Evolutionary conservation across 2,797 vertebrate species (phyloP), one percentile per base, ranked within the genome.

Genomic region (Alectoris magna): DNA sequence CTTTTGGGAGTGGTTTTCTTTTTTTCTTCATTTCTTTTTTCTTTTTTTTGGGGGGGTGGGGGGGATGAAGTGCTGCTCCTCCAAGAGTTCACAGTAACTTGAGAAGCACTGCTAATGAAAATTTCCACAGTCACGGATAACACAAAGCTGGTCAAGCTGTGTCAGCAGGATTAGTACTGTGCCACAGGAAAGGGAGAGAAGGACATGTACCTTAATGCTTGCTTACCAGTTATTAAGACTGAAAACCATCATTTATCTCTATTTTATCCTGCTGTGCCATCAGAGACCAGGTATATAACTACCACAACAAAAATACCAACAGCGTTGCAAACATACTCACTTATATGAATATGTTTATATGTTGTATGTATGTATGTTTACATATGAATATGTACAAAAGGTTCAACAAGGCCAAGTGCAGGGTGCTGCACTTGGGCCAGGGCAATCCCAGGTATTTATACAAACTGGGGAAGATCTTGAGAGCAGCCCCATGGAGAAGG

Each of bases 161-260:
- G 39, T 14, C 39, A 48, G 43, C 2, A 4, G 41, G 29, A 72
- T 68, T 19, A 36, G 21, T 12, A 9, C 12, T 55, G 18, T 67
- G 22, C 26, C 3, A 0, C 59, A 62, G 56, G 84, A 70, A 75
- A 46, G 36, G 41, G 41, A 71, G 31, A 34, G 44, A 38, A 74
- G 80, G 29, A 69, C 2, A 1, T 14, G 11, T 21, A 43, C 14
- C 49, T 17, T 41, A 16, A 46, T 0, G 3, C n/a, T 90, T 1
- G 1, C 23, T 60, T 26, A 73, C 31, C n/a, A 11, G 23, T 14
- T 75, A 0, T 3, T 53, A 8, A 84, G 63, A n/a, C 4, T 7
- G 19, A 67, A 84, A 95, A 43, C 2, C 3, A 16, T 16, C 8
- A 12, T 69, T 87, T 56, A 46, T 66, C 23, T 72, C 46, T 60